Evolutionary conservation across 2,888 invertebrate genomes (phyloP), one percentile per base, ranked within the genome.

Genomic region (Baccha elongata): DNA sequence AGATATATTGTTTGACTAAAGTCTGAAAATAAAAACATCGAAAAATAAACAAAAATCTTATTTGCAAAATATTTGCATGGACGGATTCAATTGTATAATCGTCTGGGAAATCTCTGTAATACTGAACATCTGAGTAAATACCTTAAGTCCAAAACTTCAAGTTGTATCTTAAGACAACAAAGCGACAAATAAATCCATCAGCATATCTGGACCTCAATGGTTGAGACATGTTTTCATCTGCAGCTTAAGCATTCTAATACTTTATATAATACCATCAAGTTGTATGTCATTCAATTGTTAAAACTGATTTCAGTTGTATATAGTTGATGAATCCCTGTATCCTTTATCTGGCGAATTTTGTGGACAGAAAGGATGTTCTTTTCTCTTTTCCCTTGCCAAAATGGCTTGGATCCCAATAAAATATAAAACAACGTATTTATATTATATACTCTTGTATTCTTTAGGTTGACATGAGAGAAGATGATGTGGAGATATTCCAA

Each of bases 401-500:
- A 60, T 44, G 60, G 29, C 60, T 60, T 60, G 29, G 10, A 32
- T 60, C 44, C n/a, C 29, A 44, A 44, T 60, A 44, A 60, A 60
- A 60, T 42, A 44, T 40, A 40, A 40, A 23, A 60, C 60, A 58
- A 26, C 29, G 26, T 42, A 29, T 58, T 40, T 17, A 7, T 15
- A 58, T 23, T 58, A 58, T 42, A n/a, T 29, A 6, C 21, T 35
- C 8, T n/a, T 37, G 53, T 55, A 15, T 13, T 37, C 15, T 23
- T 40, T 15, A 42, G 19, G 6, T 42, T 19, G 11, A 6, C 13
- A 42, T n/a, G 17, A 60, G 26, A 19, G 23, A 35, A 23, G 29
- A 60, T 40, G 37, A 55, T 55, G 40, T 42, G 11, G 40, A 42
- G 55, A 55, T 55, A 55, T 72, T 72, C 52, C 53, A 72, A 72